Conservation (phyloP, 2,888 invertebrate genomes). For the Beris morrisii region DNA sequence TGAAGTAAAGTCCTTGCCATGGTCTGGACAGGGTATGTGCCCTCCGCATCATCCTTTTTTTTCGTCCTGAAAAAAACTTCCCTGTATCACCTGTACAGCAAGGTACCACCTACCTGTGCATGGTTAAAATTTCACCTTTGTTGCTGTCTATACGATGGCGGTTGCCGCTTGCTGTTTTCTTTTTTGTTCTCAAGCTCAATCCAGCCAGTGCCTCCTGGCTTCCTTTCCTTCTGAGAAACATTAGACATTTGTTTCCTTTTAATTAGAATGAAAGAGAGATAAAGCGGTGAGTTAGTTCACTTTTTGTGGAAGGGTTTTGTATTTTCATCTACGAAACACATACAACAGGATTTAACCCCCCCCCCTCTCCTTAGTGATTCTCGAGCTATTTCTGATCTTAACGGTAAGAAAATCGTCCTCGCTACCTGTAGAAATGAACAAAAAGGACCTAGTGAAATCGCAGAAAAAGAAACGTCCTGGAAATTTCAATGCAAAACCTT, state of each 20-base stretch:
- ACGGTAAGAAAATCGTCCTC: too few species aligned
- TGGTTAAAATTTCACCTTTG: constrained; percentile 10
- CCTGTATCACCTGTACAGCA: constrained; percentile 4
- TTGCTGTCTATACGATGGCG: background rate
- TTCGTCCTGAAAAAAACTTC: constrained; percentile 13
- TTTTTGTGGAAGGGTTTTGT: constrained; percentile 2
- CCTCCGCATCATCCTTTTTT: constrained; percentile 14
- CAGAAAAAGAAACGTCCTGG: too few species aligned
- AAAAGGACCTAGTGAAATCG: too few species aligned
- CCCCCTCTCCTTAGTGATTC: too few species aligned
- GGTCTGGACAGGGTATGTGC: background rate
- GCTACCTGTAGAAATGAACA: too few species aligned
- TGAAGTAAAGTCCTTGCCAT: constrained; percentile 1
- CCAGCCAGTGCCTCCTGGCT: background rate
- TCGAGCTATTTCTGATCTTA: too few species aligned
- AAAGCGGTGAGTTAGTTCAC: constrained; percentile 6
- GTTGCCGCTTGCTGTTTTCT: background rate
- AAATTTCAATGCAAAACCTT: too few species aligned
- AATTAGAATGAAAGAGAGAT: constrained; percentile 28
- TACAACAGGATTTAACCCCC: background rate
- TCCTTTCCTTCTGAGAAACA: constrained; percentile 6
- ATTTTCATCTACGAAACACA: background rate
- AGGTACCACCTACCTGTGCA: constrained; percentile 2
- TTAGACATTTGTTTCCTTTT: constrained; percentile 31
- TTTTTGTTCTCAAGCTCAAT: background rate